These are phyloP conservation scores for Isichthys henryi DNA, from an alignment of 2,113 vertebrate genomes.

Conservation along the genomic window DNA sequence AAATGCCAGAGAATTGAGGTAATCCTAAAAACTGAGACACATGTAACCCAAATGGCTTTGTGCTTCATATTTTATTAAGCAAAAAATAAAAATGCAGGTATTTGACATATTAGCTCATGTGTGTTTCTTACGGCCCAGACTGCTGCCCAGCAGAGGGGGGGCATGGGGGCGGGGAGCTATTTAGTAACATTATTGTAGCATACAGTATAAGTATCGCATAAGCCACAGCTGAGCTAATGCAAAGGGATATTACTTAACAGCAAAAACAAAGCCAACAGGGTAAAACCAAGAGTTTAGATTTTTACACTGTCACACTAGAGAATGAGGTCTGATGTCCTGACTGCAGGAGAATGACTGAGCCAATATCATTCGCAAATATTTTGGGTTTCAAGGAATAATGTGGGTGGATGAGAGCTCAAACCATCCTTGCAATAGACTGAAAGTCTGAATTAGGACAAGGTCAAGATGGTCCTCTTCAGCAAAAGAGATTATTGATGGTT, in stretches of 20 bases:
- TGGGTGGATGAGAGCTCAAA: background rate
- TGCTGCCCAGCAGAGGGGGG: background rate
- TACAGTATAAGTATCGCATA: background rate
- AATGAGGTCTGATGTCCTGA: background rate
- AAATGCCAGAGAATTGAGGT: conserved; percentile 3
- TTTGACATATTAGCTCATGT: background rate
- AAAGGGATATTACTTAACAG: background rate
- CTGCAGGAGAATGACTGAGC: background rate
- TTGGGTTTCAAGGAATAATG: background rate
- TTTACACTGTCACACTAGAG: background rate
- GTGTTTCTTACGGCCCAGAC: background rate
- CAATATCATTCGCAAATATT: background rate
- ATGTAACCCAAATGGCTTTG: background rate
- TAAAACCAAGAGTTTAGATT: background rate
- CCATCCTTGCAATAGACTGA: background rate
- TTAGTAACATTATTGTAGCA: background rate
- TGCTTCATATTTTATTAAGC: background rate
- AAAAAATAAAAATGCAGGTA: background rate
- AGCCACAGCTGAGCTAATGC: background rate
- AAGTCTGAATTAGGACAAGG: background rate
- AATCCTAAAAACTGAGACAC: background rate
- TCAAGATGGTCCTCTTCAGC: background rate
- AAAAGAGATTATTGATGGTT: background rate
- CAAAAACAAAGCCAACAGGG: background rate
- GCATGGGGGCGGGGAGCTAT: background rate